Conservation (phyloP, 2,888 invertebrate species). For the Spisula solida region DNA sequence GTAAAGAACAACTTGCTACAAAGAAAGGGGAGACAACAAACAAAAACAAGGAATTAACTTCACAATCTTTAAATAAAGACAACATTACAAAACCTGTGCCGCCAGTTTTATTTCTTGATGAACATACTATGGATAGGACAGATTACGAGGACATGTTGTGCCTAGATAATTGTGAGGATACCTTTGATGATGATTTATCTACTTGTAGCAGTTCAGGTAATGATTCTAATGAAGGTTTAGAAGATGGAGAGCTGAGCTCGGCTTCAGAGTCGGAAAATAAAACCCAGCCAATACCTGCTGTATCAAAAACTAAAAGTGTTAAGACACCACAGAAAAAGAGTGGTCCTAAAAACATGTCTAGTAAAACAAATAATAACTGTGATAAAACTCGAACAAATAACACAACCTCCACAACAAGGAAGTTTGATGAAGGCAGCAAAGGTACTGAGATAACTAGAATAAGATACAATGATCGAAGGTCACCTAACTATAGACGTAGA, state of each 20-base stretch:
- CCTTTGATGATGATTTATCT: not conserved
- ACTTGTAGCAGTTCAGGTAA: not conserved
- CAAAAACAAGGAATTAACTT: not conserved
- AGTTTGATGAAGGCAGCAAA: not conserved
- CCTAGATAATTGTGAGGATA: slow-evolving; percentile 29
- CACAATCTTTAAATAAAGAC: not conserved
- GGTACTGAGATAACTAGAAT: not conserved
- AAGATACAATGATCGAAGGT: slow-evolving; percentile 1
- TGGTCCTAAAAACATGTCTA: not conserved
- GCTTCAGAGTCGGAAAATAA: not conserved
- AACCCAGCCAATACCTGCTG: not conserved
- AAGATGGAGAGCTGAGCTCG: slow-evolving; percentile 33
- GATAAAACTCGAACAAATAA: not conserved
- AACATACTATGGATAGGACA: slow-evolving; percentile 55
- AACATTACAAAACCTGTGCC: not conserved
- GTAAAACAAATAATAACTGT: not conserved
- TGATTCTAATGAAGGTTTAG: not conserved
- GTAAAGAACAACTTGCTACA: not conserved
- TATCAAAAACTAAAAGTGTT: not conserved
- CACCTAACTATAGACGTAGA: not conserved
- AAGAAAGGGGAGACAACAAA: not conserved
- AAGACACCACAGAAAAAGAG: not conserved
- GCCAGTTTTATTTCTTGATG: slow-evolving; percentile 42
- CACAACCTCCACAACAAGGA: not conserved
- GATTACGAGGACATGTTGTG: slow-evolving; percentile 58